phyloP scores from a whole-genome alignment of 2,797 vertebrate species.

The Arrhamphus sclerolepis region DNA sequence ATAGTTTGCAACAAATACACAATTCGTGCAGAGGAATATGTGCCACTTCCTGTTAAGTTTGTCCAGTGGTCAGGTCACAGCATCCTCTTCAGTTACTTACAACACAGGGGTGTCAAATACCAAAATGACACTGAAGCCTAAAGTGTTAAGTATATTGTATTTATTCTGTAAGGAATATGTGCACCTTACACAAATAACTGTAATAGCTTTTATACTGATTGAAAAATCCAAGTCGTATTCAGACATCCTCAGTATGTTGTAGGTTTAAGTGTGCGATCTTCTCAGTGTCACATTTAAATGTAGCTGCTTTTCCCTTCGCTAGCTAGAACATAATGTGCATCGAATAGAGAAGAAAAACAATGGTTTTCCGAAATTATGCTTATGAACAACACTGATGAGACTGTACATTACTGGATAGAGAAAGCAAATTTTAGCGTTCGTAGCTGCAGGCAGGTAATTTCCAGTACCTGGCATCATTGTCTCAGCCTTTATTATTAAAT shows the following conservation, averaged over 20 bases:
- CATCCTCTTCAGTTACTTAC: constrained; percentile 24
- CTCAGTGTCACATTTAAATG: constrained; percentile 26
- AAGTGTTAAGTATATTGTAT: constrained; percentile 10
- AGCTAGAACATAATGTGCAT: constrained; percentile 13
- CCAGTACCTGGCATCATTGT: background rate
- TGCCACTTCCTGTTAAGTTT: constrained; percentile 27
- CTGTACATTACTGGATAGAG: constrained; percentile 14
- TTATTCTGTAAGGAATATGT: constrained; percentile 21
- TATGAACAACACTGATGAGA: constrained; percentile 27
- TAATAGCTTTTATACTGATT: constrained; percentile 1
- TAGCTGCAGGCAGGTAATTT: constrained; percentile 24
- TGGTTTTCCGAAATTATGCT: constrained; percentile 11
- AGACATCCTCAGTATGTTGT: constrained; percentile 5
- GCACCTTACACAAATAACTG: constrained; percentile 4
- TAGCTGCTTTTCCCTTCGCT: constrained; percentile 38
- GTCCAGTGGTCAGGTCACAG: constrained; percentile 20
- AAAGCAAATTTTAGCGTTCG: constrained; percentile 8
- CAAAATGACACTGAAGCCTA: constrained; percentile 12
- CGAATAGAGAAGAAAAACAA: constrained; percentile 26
- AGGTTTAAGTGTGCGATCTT: constrained; percentile 22
- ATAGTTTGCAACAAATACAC: constrained; percentile 22
- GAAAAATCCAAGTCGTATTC: constrained; percentile 5
- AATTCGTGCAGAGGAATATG: constrained; percentile 21
- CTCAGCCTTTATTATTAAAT: constrained; percentile 8
- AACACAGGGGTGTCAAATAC: constrained; percentile 11